These are phyloP conservation scores for Myopa testacea DNA, from an alignment of 2,888 invertebrate species.

Conservation along the genomic window DNA sequence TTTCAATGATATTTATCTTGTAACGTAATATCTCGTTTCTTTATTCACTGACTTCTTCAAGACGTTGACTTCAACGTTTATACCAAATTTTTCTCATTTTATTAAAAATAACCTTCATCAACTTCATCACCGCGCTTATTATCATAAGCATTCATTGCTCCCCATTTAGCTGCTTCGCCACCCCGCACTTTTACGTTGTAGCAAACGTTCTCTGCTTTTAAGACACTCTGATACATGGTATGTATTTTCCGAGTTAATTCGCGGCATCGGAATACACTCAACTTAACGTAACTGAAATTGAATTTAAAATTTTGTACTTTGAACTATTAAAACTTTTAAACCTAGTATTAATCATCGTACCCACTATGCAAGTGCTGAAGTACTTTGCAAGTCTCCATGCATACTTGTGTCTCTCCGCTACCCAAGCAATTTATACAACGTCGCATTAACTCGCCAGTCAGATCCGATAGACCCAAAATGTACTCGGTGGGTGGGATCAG, in stretches of 20 bases:
- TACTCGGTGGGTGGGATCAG: slow-evolving; percentile 71
- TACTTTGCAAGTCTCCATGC: slow-evolving; percentile 78
- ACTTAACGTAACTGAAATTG: slow-evolving; percentile 65
- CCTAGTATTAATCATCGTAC: slow-evolving; percentile 48
- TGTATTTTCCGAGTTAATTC: slow-evolving; percentile 79
- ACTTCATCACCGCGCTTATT: slow-evolving; percentile 65
- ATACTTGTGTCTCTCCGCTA: slow-evolving; percentile 79
- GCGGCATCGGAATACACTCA: slow-evolving; percentile 70
- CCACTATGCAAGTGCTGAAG: slow-evolving; percentile 71
- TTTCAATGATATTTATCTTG: too few species aligned
- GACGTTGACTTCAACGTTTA: too few species aligned
- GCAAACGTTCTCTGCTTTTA: slow-evolving; percentile 87
- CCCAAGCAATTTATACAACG: slow-evolving; percentile 86
- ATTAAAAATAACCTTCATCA: slow-evolving; percentile 69
- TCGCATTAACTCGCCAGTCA: slow-evolving; percentile 92
- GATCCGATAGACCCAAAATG: slow-evolving; percentile 85
- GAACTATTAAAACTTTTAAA: neutral
- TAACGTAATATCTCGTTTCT: too few species aligned
- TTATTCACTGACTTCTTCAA: too few species aligned
- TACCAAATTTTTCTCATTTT: too few species aligned
- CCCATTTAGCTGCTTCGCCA: slow-evolving; percentile 78
- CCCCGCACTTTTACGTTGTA: slow-evolving; percentile 84
- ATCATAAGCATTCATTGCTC: slow-evolving; percentile 55
- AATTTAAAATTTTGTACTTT: neutral
- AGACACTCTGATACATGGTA: slow-evolving; percentile 79